Percentiles rank a stretch among this genome's conserved stretches.
Conservation (phyloP, 1,140 invertebrate species). For the Zaprionus vittiger region DNA sequence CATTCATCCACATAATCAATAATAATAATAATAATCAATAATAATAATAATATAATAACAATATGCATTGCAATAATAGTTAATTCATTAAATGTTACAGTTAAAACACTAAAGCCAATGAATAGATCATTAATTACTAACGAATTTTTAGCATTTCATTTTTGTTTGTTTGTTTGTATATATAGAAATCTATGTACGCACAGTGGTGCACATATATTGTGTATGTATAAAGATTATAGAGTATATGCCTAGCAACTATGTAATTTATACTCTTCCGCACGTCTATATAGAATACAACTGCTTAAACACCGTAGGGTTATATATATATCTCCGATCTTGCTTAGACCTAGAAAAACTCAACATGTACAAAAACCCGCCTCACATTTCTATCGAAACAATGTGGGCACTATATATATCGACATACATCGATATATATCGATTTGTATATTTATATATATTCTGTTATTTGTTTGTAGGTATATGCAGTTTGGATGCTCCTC, state of each 20-base stretch:
- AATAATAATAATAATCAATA: constrained; percentile 49
- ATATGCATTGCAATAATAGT: constrained; percentile 66
- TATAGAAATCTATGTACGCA: constrained; percentile 24
- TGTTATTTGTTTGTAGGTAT: constrained; percentile 22
- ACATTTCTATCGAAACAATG: constrained; percentile 44
- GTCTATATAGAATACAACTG: constrained; percentile 32
- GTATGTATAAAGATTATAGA: constrained; percentile 22
- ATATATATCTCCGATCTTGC: constrained; percentile 13
- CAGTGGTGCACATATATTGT: constrained; percentile 23
- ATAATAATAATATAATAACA: constrained; percentile 76
- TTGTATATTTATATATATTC: constrained; percentile 11
- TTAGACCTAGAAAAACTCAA: constrained; percentile 64
- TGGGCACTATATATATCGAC: constrained; percentile 25
- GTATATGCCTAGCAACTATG: constrained; percentile 64
- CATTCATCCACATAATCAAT: constrained; percentile 32
- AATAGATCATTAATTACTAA: constrained; percentile 74
- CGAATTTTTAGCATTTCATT: constrained; percentile 45
- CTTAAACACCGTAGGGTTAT: constrained; percentile 7
- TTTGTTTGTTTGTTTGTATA: constrained; percentile 22
- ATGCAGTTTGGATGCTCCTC: constrained; percentile 36
- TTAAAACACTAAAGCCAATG: constrained; percentile 81
- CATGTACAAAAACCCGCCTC: constrained; percentile 59
- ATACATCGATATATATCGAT: constrained; percentile 13
- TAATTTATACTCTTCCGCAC: constrained; percentile 65
- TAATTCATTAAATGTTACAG: constrained; percentile 63